Evolutionary conservation across 2,888 invertebrate species (phyloP), one percentile per base, ranked within the genome.

Genomic region (Philopedon plagiatum): DNA sequence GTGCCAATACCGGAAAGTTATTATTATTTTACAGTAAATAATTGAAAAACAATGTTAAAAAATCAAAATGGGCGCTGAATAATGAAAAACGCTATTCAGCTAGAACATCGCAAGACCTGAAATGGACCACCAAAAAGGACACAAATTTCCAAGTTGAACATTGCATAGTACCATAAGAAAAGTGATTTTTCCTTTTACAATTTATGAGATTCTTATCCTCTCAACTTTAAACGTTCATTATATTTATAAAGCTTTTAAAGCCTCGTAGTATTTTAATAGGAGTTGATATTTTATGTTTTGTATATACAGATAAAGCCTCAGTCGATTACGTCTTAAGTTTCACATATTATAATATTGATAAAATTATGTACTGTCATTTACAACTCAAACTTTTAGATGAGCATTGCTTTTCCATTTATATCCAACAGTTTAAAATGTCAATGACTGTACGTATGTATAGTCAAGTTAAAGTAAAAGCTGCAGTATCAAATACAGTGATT

Each of bases 221-320:
- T 54, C 51, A 29, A 54, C 51, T 54, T 29, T 29, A 54, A 54
- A 54, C 29, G 29, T 54, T 18, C 7, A 1, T 29, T 23, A 54
- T 29, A 54, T 54, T 54, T 54, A 54, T 29, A 54, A 54, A 54
- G 51, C 51, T 29, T 29, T 29, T 23, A 8, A 54, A 54, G 51
- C 51, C 18, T 9, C 2, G 26, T 49, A 13, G 7, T 49, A 21
- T 49, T 49, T 49, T 49, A 18, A 61, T 61, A 49, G 18, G 61
- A 23, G 15, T 61, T 37, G 61, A 44, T 61, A 61, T 46, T 61
- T 51, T 61, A 41, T 60, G 18, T 44, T 61, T 26, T 62, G 7
- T 80, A 79, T 81, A 73, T 81, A 81, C 80, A 81, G 73, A 78
- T 67, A 79, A 81, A 80, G 80, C 80, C 69, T 81, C 80, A 80